Evolutionary conservation across 2,797 vertebrate species (phyloP), one percentile per base, ranked within the genome.

Genomic region (Eutrigla gurnardus): DNA sequence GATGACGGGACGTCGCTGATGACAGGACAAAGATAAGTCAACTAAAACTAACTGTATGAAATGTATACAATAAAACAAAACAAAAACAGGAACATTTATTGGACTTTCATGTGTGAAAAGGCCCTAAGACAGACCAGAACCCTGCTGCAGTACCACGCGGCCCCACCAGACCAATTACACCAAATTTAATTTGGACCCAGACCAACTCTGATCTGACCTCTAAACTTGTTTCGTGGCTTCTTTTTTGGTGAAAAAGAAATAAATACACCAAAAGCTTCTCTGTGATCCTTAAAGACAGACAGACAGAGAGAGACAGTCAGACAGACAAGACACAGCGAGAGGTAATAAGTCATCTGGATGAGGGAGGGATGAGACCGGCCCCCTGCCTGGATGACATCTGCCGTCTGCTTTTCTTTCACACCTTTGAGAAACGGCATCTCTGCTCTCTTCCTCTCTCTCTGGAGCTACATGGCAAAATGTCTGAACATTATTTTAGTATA

Each of bases 351-450:
- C 87, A 77, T 82, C 77, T 70, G 67, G 82, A 72, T 63, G 66
- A 25, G 69, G 70, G 64, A 75, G 73, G 79, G 82, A 78, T 46
- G 83, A 82, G 81, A 54, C 60, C 1, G 81, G 74, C 90, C 84
- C 75, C 85, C 87, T 42, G 82, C 78, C 66, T 70, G 79, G 61
- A 59, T 62, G 67, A 88, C 89, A 89, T 89, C 85, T 90, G 88
- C 79, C 76, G 77, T 86, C 77, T 87, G 77, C 82, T 86, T 80
- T 68, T 73, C 72, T 74, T 82, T 90, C 83, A 82, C 86, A 88
- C 86, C 80, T 85, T 70, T n/a, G 18, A 65, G 64, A 65, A 61
- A 70, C 15, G 37, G 11, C 39, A 43, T 76, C 11, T 6, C 54
- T 46, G 58, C 75, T 42, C 36, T 73, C 62, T 40, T 10, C 53